Base-by-base conservation (phyloP, 2,113 vertebrate species). In the Clarias batrachus region DNA sequence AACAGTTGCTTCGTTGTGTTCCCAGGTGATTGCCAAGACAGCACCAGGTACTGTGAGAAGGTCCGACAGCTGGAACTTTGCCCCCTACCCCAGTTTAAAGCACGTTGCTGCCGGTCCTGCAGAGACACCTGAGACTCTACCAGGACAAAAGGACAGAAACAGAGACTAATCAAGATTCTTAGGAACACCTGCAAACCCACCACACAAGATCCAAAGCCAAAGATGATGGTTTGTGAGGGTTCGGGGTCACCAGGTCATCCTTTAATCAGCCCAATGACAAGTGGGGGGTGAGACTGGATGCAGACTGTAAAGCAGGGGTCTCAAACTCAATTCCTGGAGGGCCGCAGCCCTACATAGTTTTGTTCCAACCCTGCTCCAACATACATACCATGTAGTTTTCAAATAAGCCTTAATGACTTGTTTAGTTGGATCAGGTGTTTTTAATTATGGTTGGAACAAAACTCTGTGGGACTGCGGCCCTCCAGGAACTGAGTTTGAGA, bases 1-100 rank as follows among this genome's bases (percentile, higher is more conserved):
- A 57, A 8, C 13, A 27, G n/a, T 56, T 78, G 52, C 7, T 78
- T 6, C 27, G 25, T 7, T 88, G 83, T 85, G 88, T 89, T 91
- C 92, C 88, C 91, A 95, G 97, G 94, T 66, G 97, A 97, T 85
- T 99, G 98, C 93, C 96, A 93, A 90, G 98, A 99, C 92, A 98
- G 97, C 90, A 99, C 97, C 54, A 94, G 97, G 89, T 99, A 98
- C 93, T 99, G 98, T 86, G 97, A 98, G 94, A 99, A 97, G 92
- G 98, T 98, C 57, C 95, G 94, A 86, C 97, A 98, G 92, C 95
- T 99, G 90, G 96, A 97, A 86, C 97, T 99, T 85, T 99, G 98
- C 91, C 94, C 96, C 2, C 94, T 99, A 86, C 94, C 95, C 80
- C 97, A 97, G 92, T 99, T 97, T 92, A 96, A 97, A 92, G 96